Evolutionary conservation across 1,140 invertebrate genomes (phyloP), one percentile per base, ranked within the genome.

Genomic region (Philaenus spumarius): DNA sequence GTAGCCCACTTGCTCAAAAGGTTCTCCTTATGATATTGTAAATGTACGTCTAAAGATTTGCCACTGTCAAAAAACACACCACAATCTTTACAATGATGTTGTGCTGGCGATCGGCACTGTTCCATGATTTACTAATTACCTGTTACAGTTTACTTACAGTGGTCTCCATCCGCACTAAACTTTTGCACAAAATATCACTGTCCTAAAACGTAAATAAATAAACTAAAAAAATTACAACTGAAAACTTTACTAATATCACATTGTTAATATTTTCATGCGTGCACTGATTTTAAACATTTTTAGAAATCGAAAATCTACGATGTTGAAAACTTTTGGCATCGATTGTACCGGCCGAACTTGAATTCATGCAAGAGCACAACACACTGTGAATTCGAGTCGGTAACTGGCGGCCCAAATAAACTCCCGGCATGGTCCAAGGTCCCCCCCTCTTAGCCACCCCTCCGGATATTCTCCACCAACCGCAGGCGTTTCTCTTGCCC

Each of bases 1-100:
- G 73, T 72, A n/a, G 80, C 80, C 86, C 86, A 89, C 71, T 86
- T 85, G 64, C 77, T 84, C 59, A 87, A 72, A 54, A 88, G 72
- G 64, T 86, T 87, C 65, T 86, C 84, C 66, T 87, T 85, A 63
- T 90, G 86, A 67, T 90, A 89, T 60, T 82, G 81, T 60, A 88
- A 73, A 74, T 90, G 86, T 55, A 89, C 86, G 63, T 88, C 83
- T 46, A 89, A 75, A 40, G 85, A 87, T 60, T 83, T 83, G 30
- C 80, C 76, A 64, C 84, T 83, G 66, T 89, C 85, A 66, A 89
- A 82, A 63, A 78, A 81, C 34, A 89, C 66, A 62, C 82, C 80
- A 74, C 86, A 89, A 69, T 86, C 82, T 68, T 85, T 83, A 73
- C 87, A 90, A 63, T 63, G 55, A 1, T 56, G 39, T 17, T 52